Evolutionary conservation across 2,888 invertebrate species (phyloP).

Genomic region (Biston betularia): DNA sequence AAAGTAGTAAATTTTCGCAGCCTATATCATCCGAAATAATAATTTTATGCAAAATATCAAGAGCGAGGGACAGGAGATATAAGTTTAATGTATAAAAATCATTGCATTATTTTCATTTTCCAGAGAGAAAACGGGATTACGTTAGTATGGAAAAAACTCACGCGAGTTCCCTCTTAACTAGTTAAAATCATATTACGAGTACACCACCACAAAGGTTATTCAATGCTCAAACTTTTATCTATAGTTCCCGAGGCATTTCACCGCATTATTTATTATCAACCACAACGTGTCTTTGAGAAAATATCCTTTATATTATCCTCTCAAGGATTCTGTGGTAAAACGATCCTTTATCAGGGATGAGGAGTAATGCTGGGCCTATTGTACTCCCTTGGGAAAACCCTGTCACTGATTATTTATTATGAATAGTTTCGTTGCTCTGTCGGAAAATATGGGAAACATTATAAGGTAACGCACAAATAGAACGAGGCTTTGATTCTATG

Average conservation of each 20-base stretch:
- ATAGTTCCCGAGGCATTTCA: conserved; percentile 14
- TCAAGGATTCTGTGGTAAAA: conserved; percentile 21
- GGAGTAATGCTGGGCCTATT: conserved; percentile 34
- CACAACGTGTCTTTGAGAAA: conserved; percentile 18
- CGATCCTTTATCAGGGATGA: conserved; percentile 22
- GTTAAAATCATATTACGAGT: not conserved
- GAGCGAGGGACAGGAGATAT: no score
- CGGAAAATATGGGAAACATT: conserved; percentile 5
- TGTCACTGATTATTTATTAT: conserved; percentile 34
- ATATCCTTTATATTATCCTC: conserved; percentile 21
- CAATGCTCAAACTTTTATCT: conserved; percentile 14
- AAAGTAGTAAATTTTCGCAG: no score
- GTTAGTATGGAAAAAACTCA: no score
- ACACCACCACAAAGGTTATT: not conserved
- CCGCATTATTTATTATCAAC: conserved; percentile 20
- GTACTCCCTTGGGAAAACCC: conserved; percentile 24
- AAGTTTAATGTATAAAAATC: no score
- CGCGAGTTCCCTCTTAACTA: no score
- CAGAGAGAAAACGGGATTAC: no score
- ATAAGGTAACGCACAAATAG: not conserved
- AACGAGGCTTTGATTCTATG: not conserved
- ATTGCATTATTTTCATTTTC: no score
- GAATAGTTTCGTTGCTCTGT: conserved; percentile 25
- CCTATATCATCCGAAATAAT: no score
- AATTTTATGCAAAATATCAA: no score